Evolutionary conservation across 2,797 vertebrate genomes (phyloP).

Genomic region (Nothura maculosa): DNA sequence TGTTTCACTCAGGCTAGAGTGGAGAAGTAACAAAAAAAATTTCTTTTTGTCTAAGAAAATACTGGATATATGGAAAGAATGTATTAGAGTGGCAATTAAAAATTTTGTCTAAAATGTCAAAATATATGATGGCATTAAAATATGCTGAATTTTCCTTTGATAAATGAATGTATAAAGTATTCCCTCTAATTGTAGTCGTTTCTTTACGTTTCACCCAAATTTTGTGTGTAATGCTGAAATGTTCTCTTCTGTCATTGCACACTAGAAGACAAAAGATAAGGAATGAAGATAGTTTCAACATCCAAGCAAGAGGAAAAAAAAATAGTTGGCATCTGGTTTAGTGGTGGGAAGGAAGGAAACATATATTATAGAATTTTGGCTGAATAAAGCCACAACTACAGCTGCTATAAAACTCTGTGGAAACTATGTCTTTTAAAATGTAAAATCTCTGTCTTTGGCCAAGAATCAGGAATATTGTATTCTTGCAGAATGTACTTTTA

Average conservation of each 20-base stretch:
- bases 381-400: slow-evolving; percentile 41
- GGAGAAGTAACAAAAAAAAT: background rate
- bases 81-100: background rate
- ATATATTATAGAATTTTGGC: background rate
- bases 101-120: background rate
- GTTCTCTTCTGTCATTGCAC: background rate
- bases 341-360: background rate
- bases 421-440: slow-evolving; percentile 2
- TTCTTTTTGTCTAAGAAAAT: background rate
- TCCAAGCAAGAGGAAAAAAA: background rate
- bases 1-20: background rate
- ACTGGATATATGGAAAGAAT: background rate
- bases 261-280: background rate
- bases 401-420: slow-evolving; percentile 8
- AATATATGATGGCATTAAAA: background rate
- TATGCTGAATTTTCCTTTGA: background rate
- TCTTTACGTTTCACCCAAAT: background rate
- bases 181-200: background rate
- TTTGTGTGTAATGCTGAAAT: background rate
- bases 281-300: background rate
- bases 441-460: background rate
- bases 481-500: background rate
- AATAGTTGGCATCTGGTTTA: background rate
- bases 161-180: background rate
- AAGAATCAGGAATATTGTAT: background rate